Evolutionary conservation across 2,888 invertebrate genomes (phyloP), one percentile per base, ranked within the genome.

Genomic region (Piscicola geometra): DNA sequence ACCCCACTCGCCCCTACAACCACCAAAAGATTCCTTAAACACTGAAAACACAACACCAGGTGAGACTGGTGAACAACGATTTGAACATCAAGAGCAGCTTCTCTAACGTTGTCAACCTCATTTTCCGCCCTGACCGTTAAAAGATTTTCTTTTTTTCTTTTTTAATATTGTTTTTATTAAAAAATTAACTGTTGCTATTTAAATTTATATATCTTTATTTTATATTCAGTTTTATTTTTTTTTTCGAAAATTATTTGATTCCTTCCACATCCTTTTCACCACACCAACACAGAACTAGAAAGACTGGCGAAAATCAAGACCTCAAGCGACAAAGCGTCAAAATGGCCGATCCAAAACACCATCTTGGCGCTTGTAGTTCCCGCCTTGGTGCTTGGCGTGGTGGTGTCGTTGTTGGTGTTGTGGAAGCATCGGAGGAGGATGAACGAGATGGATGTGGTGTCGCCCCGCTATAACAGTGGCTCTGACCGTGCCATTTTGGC

Each of bases 391-490:
- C 88, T 86, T 21, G 89, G 90, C 1, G 87, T 92, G 56, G 88
- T 88, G 21, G 89, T 91, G 83, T 33, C 32, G n/a, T 88, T 89
- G 81, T 87, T 89, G 1, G 81, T 92, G 71, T 88, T 92, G 36
- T 91, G 92, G 84, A 88, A 90, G 68, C 88, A 92, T 69, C 88
- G 92, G 52, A 90, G 91, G 82, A 89, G 90, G 80, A 91, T 90
- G 81, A 93, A 93, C 86, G 89, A 91, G 75, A 89, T 92, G 74
- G 93, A 92, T 86, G 91, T 91, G 47, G 64, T 35, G 0, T 91
- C 91, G 84, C 91, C 91, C 80, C 91, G 92, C 85, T 94, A 94
- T 85, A 92, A 93, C 87, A 91, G 91, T 74, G 88, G 93, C 80
- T 90, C 93, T 71, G 93, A 92, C 70, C 91, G 93, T 81, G 93